Conservation (phyloP, 2,113 vertebrate species). For the Ctenomys sociabilis region DNA sequence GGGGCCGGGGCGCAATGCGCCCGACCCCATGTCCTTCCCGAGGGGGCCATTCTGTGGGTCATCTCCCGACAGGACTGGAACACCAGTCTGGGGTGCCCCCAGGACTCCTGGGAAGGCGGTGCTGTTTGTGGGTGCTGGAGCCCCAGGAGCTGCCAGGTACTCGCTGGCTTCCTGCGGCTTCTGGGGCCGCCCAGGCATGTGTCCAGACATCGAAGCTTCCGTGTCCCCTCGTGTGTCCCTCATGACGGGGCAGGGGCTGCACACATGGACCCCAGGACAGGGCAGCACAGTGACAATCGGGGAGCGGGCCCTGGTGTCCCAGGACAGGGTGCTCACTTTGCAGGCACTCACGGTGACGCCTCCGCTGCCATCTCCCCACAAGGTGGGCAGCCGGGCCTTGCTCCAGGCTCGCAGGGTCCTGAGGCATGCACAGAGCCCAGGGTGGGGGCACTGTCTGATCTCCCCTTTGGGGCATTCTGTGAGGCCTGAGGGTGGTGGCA, state of each 20-base stretch:
- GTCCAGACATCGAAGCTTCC: background rate
- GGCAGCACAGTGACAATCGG: background rate
- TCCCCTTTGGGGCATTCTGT: background rate
- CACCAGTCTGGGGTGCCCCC: fast-evolving
- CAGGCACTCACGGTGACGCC: fast-evolving
- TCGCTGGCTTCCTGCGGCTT: too few species aligned
- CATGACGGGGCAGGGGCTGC: background rate
- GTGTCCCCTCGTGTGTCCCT: background rate
- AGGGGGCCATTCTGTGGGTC: background rate
- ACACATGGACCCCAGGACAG: background rate
- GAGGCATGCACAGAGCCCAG: fast-evolving
- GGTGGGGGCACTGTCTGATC: fast-evolving
- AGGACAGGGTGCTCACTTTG: background rate
- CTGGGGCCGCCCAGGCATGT: fast-evolving
- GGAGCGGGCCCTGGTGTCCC: background rate
- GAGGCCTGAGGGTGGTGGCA: fast-evolving
- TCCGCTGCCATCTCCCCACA: too few species aligned
- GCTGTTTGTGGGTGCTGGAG: fast-evolving
- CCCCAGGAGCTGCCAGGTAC: fast-evolving
- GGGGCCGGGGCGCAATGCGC: fast-evolving
- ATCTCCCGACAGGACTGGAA: fast-evolving
- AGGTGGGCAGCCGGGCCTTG: background rate
- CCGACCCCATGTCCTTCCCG: background rate
- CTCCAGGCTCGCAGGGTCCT: background rate
- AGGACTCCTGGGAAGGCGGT: background rate